These are phyloP conservation scores for Oplegnathus fasciatus DNA, from an alignment of 2,113 vertebrate species.

Conservation along the genomic window DNA sequence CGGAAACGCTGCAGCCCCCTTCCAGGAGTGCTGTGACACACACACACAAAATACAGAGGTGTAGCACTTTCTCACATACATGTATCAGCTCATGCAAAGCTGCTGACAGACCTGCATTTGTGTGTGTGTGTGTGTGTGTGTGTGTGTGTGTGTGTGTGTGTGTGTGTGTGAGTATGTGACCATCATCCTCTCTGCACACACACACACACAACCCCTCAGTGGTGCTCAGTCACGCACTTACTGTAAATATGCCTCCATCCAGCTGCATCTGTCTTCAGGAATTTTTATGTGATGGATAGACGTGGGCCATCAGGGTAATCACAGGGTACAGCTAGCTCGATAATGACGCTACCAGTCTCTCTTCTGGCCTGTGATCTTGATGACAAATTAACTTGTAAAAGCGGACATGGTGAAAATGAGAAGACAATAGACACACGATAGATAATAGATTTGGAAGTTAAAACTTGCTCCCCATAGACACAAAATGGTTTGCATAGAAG, in stretches of 20 bases:
- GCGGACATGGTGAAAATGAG: conserved; percentile 16
- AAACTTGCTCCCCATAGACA: neutral
- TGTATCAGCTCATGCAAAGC: conserved; percentile 66
- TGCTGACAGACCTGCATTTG: conserved; percentile 69
- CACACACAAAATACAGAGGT: conserved; percentile 69
- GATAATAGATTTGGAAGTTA: conserved; percentile 7
- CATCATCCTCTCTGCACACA: conserved; percentile 23
- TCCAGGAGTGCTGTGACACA: conserved; percentile 73
- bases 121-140: conserved; percentile 23
- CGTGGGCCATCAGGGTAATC: conserved; percentile 59
- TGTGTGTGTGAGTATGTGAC: conserved; percentile 18
- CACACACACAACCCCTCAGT: conserved; percentile 17
- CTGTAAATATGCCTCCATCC: conserved; percentile 63
- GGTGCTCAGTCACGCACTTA: conserved; percentile 58
- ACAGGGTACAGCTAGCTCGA: conserved; percentile 41
- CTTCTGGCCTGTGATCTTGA: conserved; percentile 41
- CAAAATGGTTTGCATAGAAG: neutral
- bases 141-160: conserved; percentile 48
- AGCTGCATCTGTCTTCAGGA: conserved; percentile 60
- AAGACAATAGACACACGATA: neutral
- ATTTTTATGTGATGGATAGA: conserved; percentile 58
- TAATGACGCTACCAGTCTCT: conserved; percentile 49
- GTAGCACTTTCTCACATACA: conserved; percentile 64
- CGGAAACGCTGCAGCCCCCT: conserved; percentile 80
- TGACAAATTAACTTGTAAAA: conserved; percentile 44